phyloP scores from a whole-genome alignment of 2,113 vertebrate species.

The Conger conger region DNA sequence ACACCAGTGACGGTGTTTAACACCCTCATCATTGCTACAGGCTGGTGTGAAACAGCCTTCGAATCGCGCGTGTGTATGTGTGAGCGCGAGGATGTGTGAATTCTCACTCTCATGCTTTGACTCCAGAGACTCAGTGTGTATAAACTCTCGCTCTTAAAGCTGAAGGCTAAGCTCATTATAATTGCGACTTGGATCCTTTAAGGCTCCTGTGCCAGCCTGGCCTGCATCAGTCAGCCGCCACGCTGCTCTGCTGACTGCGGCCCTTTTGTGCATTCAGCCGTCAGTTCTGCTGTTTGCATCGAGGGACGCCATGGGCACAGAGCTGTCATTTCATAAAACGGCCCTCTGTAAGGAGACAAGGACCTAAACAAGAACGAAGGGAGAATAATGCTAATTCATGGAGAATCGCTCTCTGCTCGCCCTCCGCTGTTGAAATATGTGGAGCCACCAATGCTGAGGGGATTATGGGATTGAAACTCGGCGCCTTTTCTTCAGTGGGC shows the following conservation, averaged over 20 bases:
- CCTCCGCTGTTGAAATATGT: constrained; percentile 45
- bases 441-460: constrained; percentile 36
- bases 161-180: constrained; percentile 19
- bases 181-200: constrained; percentile 4
- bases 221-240: constrained; percentile 15
- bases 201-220: not conserved
- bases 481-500: not conserved
- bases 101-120: not conserved
- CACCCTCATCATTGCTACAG: not conserved
- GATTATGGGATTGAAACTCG: not conserved
- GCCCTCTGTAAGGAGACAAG: constrained; percentile 36
- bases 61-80: not conserved
- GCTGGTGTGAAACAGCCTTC: not conserved
- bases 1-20: not conserved
- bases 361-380: constrained; percentile 31
- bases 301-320: constrained; percentile 36
- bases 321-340: constrained; percentile 45
- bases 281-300: constrained; percentile 49
- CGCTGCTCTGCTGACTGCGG: constrained; percentile 19
- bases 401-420: constrained; percentile 48
- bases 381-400: constrained; percentile 53
- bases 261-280: constrained; percentile 33
- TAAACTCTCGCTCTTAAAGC: constrained; percentile 15
- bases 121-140: not conserved
- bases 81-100: not conserved